phyloP scores from a whole-genome alignment of 2,113 vertebrate species.

The Etia nguti region DNA sequence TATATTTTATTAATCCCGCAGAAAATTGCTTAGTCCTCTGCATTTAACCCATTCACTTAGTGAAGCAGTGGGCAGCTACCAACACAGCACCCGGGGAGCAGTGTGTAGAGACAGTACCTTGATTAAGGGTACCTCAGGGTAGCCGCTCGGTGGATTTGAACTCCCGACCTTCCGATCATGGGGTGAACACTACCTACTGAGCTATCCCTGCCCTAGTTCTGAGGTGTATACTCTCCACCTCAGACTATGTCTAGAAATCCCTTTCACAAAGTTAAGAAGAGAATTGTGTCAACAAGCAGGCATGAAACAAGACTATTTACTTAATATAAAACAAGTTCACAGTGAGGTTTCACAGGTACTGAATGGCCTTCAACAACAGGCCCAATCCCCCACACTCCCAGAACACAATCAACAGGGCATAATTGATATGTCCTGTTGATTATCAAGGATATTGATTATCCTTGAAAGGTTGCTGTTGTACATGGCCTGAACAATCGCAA shows the following conservation, averaged over 20 bases:
- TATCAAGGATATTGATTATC: background rate
- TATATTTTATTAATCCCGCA: too few species aligned
- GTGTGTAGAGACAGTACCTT: background rate
- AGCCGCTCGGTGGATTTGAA: accelerated
- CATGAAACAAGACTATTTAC: background rate
- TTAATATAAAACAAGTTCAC: background rate
- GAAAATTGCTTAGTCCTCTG: too few species aligned
- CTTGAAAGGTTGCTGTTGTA: background rate
- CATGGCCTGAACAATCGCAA: background rate
- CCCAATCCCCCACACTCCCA: background rate
- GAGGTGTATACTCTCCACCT: background rate
- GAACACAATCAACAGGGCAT: background rate
- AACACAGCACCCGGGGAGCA: background rate
- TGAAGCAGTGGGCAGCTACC: background rate
- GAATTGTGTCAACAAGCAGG: background rate
- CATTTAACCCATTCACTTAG: background rate
- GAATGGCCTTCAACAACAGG: background rate
- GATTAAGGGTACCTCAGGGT: background rate
- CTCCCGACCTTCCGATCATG: accelerated
- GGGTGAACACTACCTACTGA: background rate
- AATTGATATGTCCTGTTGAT: background rate
- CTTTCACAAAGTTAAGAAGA: background rate
- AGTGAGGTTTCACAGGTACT: background rate
- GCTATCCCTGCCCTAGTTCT: background rate
- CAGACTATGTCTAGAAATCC: background rate